Evolutionary conservation across 2,797 vertebrate species (phyloP), one percentile per base, ranked within the genome.

Genomic region (Morus bassanus): DNA sequence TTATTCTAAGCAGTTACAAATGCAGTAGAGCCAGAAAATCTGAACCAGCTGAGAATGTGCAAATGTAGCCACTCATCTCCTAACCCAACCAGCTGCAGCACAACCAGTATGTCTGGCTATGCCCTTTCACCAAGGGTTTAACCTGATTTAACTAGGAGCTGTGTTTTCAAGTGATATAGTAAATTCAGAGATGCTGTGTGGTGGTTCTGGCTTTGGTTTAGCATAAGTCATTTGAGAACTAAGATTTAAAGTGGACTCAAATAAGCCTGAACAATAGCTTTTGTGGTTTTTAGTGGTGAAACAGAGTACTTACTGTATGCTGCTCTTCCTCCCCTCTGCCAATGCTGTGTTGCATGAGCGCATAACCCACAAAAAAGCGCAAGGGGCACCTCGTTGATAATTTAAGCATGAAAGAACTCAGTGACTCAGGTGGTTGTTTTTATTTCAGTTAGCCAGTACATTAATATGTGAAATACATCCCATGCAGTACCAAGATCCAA

Each of bases 321-420:
- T 15, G 9, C 9, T 60, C 11, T 86, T 48, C 31, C 10, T 77
- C 13, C 11, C 4, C 18, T 60, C 67, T 61, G 64, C 31, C 25
- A 33, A 0, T 3, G 3, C 11, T 39, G 17, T 22, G 33, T 54
- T 14, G 2, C 13, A 11, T 23, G n/a, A 53, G 5, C 5, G 7
- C 18, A 14, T 7, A 91, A n/a, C 19, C 37, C 9, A 24, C 8
- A 14, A 24, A 50, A 37, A 7, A 85, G 53, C 13, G 31, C 25
- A 72, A 78, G 30, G 10, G 41, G 1, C 18, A 72, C 31, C 7
- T n/a, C 0, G 1, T 6, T 67, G 37, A 41, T 65, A 89, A 60
- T 68, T 27, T 41, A 51, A 65, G 28, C 13, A 16, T 24, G 14
- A 69, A 17, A 73, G 18, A 57, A 77, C 0, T 3, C 7, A 50